Conservation (phyloP, 2,888 invertebrate genomes). For the Andrena hattorfiana region DNA sequence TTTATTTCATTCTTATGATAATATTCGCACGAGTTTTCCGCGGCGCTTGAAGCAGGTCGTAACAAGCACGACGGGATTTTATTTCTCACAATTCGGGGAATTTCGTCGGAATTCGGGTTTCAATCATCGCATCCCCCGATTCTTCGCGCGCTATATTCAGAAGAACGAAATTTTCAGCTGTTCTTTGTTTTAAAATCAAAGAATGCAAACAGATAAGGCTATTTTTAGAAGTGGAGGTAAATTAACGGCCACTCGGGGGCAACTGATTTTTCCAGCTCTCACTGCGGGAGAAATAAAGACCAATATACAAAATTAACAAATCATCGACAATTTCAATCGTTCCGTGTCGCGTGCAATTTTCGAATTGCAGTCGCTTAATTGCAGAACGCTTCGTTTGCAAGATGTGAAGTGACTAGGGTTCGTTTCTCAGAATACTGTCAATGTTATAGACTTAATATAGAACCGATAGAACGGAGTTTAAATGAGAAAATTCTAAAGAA, state of each 20-base stretch:
- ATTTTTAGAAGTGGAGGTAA: conserved; percentile 38
- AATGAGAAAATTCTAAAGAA: no score
- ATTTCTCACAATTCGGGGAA: conserved; percentile 49
- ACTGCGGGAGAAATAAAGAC: not conserved
- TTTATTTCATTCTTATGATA: conserved; percentile 38
- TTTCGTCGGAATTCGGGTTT: conserved; percentile 47
- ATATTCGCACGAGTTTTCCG: conserved; percentile 21
- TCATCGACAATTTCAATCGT: no score
- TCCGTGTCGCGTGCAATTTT: no score
- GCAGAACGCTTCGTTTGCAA: no score
- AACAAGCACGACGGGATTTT: conserved; percentile 47
- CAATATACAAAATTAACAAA: not conserved
- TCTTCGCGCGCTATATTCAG: conserved; percentile 36
- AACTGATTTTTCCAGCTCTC: conserved; percentile 7
- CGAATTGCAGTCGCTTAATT: no score
- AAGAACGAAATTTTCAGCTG: conserved; percentile 49
- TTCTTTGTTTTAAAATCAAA: conserved; percentile 53
- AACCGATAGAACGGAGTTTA: no score
- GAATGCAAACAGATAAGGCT: conserved; percentile 47
- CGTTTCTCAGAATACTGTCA: no score
- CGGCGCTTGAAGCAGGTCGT: conserved; percentile 19
- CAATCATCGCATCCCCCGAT: conserved; percentile 48
- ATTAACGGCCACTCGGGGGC: conserved; percentile 33
- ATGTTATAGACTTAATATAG: no score
- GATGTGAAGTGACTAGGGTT: no score